These are phyloP conservation scores for Chlorocebus sabaeus DNA, from an alignment of 2,113 vertebrate species.

Conservation along the genomic window DNA sequence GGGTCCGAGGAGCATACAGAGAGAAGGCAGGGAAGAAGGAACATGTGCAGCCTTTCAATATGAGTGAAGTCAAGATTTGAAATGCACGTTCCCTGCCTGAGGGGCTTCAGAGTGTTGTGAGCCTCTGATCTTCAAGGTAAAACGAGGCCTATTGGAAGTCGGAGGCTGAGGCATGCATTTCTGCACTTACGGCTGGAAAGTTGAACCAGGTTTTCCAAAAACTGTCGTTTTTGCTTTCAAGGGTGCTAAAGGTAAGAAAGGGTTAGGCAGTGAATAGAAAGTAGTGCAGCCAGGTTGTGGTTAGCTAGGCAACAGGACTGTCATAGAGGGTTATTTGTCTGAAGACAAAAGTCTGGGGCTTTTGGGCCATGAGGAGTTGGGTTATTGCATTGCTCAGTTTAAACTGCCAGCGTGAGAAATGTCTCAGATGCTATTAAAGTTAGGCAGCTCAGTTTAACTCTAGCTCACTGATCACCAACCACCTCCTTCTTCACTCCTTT, in stretches of 20 bases:
- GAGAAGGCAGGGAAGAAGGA: no score
- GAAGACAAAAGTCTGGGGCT: neutral
- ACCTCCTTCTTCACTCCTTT: neutral
- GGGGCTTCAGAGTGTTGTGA: neutral
- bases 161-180: neutral
- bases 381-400: neutral
- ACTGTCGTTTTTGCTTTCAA: conserved; percentile 8
- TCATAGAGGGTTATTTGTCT: neutral
- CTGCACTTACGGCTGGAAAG: neutral
- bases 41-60: neutral
- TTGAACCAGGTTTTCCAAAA: conserved; percentile 42
- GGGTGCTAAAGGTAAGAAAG: conserved; percentile 7
- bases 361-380: neutral
- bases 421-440: conserved; percentile 4
- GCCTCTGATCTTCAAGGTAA: neutral
- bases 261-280: neutral
- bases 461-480: neutral
- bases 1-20: neutral
- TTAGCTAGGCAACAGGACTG: neutral
- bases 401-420: neutral
- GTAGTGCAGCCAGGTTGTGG: neutral
- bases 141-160: neutral
- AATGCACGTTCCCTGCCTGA: neutral
- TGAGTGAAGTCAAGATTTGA: neutral
- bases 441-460: neutral